Percentiles rank a stretch among this genome's conserved stretches.
Conservation (phyloP, 2,113 vertebrate species). For the Misgurnus mizolepis region DNA sequence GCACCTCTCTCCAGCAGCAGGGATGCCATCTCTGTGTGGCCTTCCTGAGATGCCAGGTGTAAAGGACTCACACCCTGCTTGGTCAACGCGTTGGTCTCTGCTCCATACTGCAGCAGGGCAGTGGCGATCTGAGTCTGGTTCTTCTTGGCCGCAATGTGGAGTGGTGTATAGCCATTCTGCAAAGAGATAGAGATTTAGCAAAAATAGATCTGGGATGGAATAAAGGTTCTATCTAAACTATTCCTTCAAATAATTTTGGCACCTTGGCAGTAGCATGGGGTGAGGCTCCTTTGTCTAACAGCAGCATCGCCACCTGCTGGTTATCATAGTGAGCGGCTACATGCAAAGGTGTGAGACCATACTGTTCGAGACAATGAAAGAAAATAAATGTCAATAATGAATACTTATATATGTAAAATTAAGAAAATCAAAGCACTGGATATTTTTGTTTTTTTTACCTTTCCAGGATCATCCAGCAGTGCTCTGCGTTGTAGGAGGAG, state of each 20-base stretch:
- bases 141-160: conserved; percentile 97
- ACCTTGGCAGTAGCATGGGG: conserved; percentile 95
- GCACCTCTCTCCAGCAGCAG: conserved; percentile 88
- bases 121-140: conserved; percentile 90
- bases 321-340: conserved; percentile 98
- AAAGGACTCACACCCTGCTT: conserved; percentile 93
- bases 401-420: not conserved
- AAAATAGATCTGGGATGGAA: not conserved
- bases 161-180: conserved; percentile 94
- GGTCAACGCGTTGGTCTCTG: conserved; percentile 88
- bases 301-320: conserved; percentile 93
- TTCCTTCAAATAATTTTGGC: not conserved
- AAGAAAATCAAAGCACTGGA: no score
- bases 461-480: conserved; percentile 85
- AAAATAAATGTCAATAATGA: not conserved
- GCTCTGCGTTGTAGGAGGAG: conserved; percentile 91
- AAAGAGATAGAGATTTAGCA: not conserved
- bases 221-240: not conserved
- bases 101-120: conserved; percentile 85
- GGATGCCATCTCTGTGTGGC: conserved; percentile 87
- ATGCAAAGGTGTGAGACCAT: conserved; percentile 95
- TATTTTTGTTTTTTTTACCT: conserved; percentile 73
- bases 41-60: conserved; percentile 93
- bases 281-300: conserved; percentile 95
- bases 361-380: conserved; percentile 75